These are phyloP conservation scores for Hafferia zeledoni DNA, from an alignment of 2,797 vertebrate genomes.

Conservation along the genomic window DNA sequence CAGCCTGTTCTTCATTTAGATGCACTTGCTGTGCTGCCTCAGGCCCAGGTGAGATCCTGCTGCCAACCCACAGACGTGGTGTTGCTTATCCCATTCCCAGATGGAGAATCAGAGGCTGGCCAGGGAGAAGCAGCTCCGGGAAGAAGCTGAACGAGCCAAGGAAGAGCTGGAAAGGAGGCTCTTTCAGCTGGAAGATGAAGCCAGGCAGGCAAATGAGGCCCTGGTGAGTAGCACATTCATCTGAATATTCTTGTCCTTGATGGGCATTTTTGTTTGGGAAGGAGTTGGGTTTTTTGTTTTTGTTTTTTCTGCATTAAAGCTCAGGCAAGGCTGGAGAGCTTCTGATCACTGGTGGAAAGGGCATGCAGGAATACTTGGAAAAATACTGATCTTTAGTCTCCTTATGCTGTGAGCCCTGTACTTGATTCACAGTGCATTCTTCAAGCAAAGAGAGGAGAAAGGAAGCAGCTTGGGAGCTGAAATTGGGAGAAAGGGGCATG, in stretches of 20 bases:
- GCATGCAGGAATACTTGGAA: background rate
- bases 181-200: constrained; percentile 92
- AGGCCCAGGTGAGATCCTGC: background rate
- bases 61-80: background rate
- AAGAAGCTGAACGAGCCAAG: constrained; percentile 91
- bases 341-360: background rate
- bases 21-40: background rate
- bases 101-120: constrained; percentile 91
- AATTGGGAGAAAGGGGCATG: background rate
- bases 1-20: background rate
- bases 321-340: background rate
- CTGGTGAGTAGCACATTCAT: constrained; percentile 77
- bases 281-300: background rate
- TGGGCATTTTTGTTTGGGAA: background rate
- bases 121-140: constrained; percentile 91
- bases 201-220: constrained; percentile 90
- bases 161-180: constrained; percentile 91
- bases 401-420: background rate
- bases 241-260: background rate
- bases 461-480: background rate
- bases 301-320: background rate
- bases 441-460: background rate
- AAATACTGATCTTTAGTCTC: background rate
- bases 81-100: constrained; percentile 64
- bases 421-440: background rate